Percentiles rank a stretch among this genome's conserved stretches.
These are phyloP conservation scores for Embidobia sp. DNA, from an alignment of 2,888 invertebrate species.

Conservation along the genomic window DNA sequence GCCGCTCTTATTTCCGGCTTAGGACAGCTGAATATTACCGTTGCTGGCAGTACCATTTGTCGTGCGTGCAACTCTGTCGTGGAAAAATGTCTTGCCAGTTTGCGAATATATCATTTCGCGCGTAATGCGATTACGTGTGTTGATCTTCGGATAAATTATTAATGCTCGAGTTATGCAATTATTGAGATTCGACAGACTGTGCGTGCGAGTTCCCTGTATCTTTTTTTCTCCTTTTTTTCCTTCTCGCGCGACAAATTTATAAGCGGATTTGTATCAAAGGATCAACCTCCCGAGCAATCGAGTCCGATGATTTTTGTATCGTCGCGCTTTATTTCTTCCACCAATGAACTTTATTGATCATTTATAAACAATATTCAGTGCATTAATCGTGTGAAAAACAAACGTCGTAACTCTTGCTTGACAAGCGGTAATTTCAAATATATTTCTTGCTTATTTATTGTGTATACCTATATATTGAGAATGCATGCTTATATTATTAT, in stretches of 20 bases:
- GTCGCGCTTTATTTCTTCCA: too few species aligned
- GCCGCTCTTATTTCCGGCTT: slow-evolving; percentile 77
- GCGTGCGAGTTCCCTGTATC: neutral
- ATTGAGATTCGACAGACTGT: slow-evolving; percentile 54
- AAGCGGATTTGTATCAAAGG: slow-evolving; percentile 27
- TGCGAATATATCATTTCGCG: slow-evolving; percentile 54
- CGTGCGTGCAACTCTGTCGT: slow-evolving; percentile 30
- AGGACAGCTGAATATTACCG: slow-evolving; percentile 62
- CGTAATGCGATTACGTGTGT: slow-evolving; percentile 56
- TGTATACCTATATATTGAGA: too few species aligned
- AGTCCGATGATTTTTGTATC: slow-evolving; percentile 14
- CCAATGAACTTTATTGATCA: too few species aligned
- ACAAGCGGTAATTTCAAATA: too few species aligned
- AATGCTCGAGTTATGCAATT: slow-evolving; percentile 53
- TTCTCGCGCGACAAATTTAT: slow-evolving; percentile 25
- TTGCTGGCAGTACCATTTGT: slow-evolving; percentile 42
- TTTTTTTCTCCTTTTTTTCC: too few species aligned
- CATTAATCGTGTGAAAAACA: too few species aligned
- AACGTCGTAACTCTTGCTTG: too few species aligned
- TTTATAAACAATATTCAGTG: too few species aligned
- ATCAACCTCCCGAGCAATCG: slow-evolving; percentile 16
- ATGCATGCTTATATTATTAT: too few species aligned
- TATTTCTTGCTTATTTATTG: too few species aligned
- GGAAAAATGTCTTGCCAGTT: slow-evolving; percentile 60
- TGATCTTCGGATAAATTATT: slow-evolving; percentile 56